phyloP scores from a whole-genome alignment of 2,797 vertebrate genomes.

The Steatocranus sp. region DNA sequence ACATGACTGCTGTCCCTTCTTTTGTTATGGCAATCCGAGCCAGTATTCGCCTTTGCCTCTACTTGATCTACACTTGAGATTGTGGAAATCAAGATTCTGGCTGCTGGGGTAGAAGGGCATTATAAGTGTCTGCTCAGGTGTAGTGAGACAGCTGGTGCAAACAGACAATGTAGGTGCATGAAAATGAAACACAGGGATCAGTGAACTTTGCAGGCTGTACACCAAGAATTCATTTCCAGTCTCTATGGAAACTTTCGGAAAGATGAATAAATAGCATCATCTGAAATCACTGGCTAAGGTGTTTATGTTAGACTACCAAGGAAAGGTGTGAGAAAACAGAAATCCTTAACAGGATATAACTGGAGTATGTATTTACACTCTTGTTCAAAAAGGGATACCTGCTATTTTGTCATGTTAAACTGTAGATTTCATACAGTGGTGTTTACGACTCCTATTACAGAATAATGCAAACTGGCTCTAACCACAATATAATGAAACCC shows the following conservation, averaged over 20 bases:
- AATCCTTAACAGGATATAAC: background rate
- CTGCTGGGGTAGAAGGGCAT: background rate
- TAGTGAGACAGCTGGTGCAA: background rate
- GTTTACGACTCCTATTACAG: background rate
- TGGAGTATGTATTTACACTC: background rate
- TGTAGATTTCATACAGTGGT: background rate
- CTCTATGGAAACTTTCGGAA: background rate
- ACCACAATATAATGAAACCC: background rate
- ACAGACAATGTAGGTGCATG: background rate
- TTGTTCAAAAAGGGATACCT: background rate
- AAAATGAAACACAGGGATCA: background rate
- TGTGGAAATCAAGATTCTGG: constrained; percentile 11
- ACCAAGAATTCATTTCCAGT: background rate
- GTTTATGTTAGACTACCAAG: background rate
- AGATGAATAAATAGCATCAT: background rate
- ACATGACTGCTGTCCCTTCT: background rate
- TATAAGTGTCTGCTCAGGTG: background rate
- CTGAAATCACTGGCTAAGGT: background rate
- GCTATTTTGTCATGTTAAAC: background rate
- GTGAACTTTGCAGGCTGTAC: background rate
- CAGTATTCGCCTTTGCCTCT: background rate
- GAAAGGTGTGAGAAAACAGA: background rate
- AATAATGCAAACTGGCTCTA: background rate
- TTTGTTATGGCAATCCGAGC: background rate
- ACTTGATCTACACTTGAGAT: background rate